Percentiles rank a stretch among this genome's conserved stretches.
These are phyloP conservation scores for Embiotoca jacksoni DNA, from an alignment of 2,113 vertebrate genomes.

Conservation along the genomic window DNA sequence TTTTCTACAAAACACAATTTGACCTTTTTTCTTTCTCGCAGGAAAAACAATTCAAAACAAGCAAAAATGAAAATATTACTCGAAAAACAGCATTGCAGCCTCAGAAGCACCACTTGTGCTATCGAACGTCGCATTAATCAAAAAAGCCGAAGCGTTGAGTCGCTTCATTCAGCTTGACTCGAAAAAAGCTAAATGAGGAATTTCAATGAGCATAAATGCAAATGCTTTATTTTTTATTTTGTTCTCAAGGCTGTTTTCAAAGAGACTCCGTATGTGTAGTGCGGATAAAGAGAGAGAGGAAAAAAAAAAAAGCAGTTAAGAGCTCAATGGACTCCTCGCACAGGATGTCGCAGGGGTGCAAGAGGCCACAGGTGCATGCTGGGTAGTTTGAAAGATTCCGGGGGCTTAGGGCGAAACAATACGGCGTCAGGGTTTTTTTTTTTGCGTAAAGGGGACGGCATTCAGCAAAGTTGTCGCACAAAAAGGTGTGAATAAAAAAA, in stretches of 20 bases:
- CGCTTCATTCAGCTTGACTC: slow-evolving; percentile 18
- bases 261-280: background rate
- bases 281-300: background rate
- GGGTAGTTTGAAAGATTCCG: background rate
- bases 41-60: background rate
- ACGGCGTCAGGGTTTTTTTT: background rate
- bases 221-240: slow-evolving; percentile 26
- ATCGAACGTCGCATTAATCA: background rate
- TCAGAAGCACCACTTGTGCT: background rate
- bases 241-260: slow-evolving; percentile 23
- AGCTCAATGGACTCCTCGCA: background rate
- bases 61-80: slow-evolving; percentile 3
- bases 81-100: background rate
- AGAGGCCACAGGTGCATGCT: slow-evolving; percentile 16
- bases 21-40: background rate
- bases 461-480: slow-evolving; percentile 5
- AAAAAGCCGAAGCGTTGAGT: background rate
- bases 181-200: slow-evolving; percentile 17
- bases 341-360: background rate
- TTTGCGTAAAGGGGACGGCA: background rate
- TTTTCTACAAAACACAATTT: background rate
- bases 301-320: background rate
- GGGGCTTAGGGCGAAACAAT: background rate
- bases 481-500: background rate
- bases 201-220: slow-evolving; percentile 27